phyloP scores from a whole-genome alignment of 2,113 vertebrate species.

The Condylura cristata region DNA sequence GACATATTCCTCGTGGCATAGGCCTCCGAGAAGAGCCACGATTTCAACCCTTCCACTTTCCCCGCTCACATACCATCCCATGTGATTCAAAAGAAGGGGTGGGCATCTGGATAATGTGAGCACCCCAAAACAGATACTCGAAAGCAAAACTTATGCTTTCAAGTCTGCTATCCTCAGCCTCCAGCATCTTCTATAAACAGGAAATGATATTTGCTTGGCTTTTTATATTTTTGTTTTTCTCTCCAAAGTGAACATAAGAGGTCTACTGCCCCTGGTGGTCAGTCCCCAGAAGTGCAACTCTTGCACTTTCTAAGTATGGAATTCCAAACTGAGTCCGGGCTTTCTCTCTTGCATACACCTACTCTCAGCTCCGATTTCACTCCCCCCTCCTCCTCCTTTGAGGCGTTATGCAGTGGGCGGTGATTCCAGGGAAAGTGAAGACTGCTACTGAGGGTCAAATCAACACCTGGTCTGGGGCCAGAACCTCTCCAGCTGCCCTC shows the following conservation, averaged over 20 bases:
- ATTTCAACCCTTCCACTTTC: neutral
- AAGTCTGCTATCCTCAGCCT: neutral
- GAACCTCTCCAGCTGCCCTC: conserved; percentile 6
- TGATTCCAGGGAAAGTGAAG: neutral
- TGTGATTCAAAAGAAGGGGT: neutral
- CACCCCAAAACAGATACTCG: neutral
- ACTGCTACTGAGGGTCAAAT: neutral
- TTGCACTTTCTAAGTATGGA: neutral
- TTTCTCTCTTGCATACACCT: neutral
- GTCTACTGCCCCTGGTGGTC: conserved; percentile 47
- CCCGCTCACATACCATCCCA: no score
- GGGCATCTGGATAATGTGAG: neutral
- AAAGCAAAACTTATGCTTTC: neutral
- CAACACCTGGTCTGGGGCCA: neutral
- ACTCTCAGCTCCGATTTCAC: neutral
- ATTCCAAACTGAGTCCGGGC: neutral
- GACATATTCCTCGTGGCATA: neutral
- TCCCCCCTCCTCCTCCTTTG: conserved; percentile 51
- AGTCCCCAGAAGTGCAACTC: neutral
- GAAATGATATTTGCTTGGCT: neutral
- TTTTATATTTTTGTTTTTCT: neutral
- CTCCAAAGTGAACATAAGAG: neutral
- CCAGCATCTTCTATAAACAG: neutral
- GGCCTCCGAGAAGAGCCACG: neutral
- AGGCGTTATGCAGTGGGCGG: neutral